These are phyloP conservation scores for Mormyrus lacerda DNA, from an alignment of 2,113 vertebrate genomes.

Conservation along the genomic window DNA sequence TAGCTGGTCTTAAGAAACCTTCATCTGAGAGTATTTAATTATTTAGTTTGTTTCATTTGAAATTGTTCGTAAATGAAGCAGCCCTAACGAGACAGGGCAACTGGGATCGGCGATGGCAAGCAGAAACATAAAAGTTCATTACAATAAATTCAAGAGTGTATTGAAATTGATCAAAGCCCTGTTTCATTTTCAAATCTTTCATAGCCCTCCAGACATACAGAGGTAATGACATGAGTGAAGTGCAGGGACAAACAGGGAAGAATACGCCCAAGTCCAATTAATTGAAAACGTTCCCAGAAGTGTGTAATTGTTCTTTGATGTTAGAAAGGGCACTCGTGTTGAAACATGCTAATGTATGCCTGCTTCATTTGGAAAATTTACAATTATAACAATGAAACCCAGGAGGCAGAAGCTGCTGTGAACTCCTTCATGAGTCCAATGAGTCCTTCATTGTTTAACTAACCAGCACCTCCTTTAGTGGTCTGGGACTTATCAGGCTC, in stretches of 20 bases:
- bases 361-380: constrained; percentile 12
- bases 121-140: constrained; percentile 8
- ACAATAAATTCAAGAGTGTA: constrained; percentile 14
- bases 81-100: background rate
- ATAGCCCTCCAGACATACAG: background rate
- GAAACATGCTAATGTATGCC: constrained; percentile 2
- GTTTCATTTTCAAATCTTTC: constrained; percentile 15
- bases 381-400: constrained; percentile 10
- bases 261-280: constrained; percentile 2
- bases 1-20: background rate
- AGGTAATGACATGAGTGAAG: background rate
- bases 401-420: background rate
- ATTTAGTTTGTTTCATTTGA: background rate
- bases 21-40: background rate
- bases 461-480: background rate
- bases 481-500: background rate
- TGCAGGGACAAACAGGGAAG: background rate
- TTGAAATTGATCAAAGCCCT: constrained; percentile 16
- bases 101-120: background rate
- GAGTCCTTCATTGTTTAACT: background rate
- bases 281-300: constrained; percentile 20
- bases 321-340: background rate
- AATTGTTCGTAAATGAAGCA: background rate
- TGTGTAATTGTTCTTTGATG: constrained; percentile 17
- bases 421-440: no score